Percentiles rank a stretch among this genome's conserved stretches.
phyloP scores from a whole-genome alignment of 2,888 invertebrate species.

The Maniola hyperantus region DNA sequence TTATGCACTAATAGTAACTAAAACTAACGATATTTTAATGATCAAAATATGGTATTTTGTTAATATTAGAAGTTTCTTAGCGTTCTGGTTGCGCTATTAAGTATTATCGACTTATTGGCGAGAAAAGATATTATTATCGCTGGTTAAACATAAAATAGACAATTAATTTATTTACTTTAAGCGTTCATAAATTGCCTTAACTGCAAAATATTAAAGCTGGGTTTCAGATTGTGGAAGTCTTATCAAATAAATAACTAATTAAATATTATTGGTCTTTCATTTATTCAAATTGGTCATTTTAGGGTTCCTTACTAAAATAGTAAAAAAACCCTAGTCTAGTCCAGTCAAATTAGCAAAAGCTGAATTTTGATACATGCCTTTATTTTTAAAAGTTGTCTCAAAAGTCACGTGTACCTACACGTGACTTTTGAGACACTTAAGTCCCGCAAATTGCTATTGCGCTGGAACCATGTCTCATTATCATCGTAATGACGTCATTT shows the following conservation, averaged over 20 bases:
- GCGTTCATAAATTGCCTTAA: constrained; percentile 75
- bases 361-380: no score
- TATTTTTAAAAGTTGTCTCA: no score
- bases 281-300: constrained; percentile 20
- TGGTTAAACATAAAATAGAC: constrained; percentile 62
- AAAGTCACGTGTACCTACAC: no score
- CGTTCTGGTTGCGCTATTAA: constrained; percentile 43
- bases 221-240: constrained; percentile 77
- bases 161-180: constrained; percentile 74
- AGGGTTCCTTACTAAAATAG: no score
- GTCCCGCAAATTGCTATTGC: no score
- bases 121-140: constrained; percentile 55
- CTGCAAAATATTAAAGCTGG: constrained; percentile 70
- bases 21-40: constrained; percentile 57
- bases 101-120: constrained; percentile 65
- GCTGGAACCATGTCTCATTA: no score
- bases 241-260: constrained; percentile 75
- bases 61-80: constrained; percentile 55
- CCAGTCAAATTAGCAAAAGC: no score
- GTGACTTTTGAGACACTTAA: no score
- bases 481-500: no score
- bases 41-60: constrained; percentile 50
- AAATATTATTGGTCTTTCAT: constrained; percentile 40
- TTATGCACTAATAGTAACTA: constrained; percentile 54
- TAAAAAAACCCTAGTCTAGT: no score